Base-by-base conservation (phyloP, 2,797 vertebrate species). In the Podarcis lilfordi region DNA sequence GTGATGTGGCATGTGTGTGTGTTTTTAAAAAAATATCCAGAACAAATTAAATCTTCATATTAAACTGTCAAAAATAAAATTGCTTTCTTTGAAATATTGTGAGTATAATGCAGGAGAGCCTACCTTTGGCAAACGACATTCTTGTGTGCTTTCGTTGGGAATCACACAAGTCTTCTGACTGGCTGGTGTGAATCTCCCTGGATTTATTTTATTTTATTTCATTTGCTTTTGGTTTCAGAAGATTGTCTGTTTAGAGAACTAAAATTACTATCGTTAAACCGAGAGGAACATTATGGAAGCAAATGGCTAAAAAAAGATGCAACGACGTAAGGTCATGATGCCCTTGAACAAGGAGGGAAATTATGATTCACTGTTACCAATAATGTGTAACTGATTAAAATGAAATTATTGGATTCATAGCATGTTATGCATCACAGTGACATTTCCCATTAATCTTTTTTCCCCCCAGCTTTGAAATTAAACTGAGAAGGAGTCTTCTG, bases 351-450 rank as follows among this genome's bases (percentile, higher is more conserved):
- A 75, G 11, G 92, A 89, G 15, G 69, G 43, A 92, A 90, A 55
- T 55, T 92, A 87, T 92, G 84, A 93, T 87, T 95, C 90, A 92
- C 32, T 92, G 59, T 94, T 94, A 92, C 64, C 88, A 94, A 93
- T 91, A 93, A 94, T 84, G 71, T 91, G 50, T 82, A 94, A 81
- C 80, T 93, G 72, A 95, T 94, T 94, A 93, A 95, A 96, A 95
- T 77, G 2, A 94, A 95, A 94, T 94, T 88, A 95, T 89, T 90
- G 29, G 50, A 95, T 93, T 95, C 83, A 88, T 90, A 93, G 29
- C 17, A 87, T 93, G 82, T 91, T 89, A 91, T 94, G 69, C 77
- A 93, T 94, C 91, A 92, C 76, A 85, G 64, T 55, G 40, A 92
- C n/a, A 37, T 88, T 93, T 94, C 86, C 29, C 82, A 96, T 91